These are phyloP conservation scores for Sebastes glaucus DNA, from an alignment of 2,797 vertebrate species.

Conservation along the genomic window DNA sequence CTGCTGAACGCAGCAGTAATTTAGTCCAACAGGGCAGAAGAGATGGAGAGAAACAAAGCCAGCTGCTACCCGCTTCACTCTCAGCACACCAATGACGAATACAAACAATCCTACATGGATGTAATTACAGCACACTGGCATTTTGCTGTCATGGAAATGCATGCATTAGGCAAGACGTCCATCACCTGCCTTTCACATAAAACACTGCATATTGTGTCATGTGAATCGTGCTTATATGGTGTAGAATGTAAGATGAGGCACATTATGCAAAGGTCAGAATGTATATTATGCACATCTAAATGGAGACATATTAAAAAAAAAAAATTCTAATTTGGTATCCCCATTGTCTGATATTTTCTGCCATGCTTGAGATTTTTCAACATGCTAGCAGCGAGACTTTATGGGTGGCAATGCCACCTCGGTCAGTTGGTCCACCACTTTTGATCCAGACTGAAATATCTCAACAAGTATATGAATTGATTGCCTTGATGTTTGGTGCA, in stretches of 20 bases:
- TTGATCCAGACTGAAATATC: not conserved
- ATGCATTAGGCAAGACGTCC: not conserved
- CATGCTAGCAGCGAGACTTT: not conserved
- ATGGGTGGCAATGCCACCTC: not conserved
- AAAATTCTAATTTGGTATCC: not conserved
- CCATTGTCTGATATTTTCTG: not conserved
- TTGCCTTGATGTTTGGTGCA: not conserved
- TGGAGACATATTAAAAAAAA: too few relatives aligned
- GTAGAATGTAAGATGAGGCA: not conserved
- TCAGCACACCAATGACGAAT: constrained; percentile 5
- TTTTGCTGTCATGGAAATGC: constrained; percentile 8
- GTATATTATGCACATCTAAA: not conserved
- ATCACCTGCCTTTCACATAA: not conserved
- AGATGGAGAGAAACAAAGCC: constrained; percentile 35
- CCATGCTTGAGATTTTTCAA: not conserved
- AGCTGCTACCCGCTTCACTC: constrained; percentile 23
- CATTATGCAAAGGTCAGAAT: not conserved
- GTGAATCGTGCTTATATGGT: not conserved
- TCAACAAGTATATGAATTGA: not conserved
- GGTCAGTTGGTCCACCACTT: not conserved
- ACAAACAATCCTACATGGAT: not conserved
- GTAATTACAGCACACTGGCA: not conserved
- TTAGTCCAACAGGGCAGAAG: constrained; percentile 21
- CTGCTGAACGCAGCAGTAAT: constrained; percentile 13
- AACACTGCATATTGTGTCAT: not conserved